A percentile compares a stretch with the other conserved stretches of the same genome.
Conservation (phyloP, 2,113 vertebrate species). For the Dendropsophus ebraccatus region DNA sequence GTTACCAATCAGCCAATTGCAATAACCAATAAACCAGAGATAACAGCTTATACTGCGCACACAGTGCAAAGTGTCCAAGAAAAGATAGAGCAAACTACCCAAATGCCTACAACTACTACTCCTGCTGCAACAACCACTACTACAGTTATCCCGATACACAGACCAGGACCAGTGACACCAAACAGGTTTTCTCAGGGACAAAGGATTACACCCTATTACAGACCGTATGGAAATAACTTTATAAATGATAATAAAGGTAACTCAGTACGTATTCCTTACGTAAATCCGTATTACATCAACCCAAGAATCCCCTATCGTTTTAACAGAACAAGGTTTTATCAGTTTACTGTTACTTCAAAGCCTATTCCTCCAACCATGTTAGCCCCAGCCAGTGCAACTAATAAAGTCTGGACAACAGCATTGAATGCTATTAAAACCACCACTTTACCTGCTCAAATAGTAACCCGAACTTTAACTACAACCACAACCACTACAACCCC, state of each 20-base stretch:
- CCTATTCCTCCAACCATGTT: slow-evolving; percentile 54
- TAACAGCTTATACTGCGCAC: slow-evolving; percentile 63
- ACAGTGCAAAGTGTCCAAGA: slow-evolving; percentile 62
- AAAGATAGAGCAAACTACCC: slow-evolving; percentile 40
- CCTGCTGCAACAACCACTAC: neutral
- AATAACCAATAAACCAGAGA: slow-evolving; percentile 67
- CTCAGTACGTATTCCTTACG: slow-evolving; percentile 58
- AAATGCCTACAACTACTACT: slow-evolving; percentile 27
- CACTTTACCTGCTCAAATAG: slow-evolving; percentile 39
- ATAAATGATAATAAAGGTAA: slow-evolving; percentile 70
- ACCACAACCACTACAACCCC: slow-evolving; percentile 48
- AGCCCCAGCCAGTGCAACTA: slow-evolving; percentile 57
- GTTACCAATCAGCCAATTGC: slow-evolving; percentile 61
- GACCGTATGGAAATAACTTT: slow-evolving; percentile 69
- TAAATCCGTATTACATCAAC: slow-evolving; percentile 60
- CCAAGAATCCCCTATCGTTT: slow-evolving; percentile 63
- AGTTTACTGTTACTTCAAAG: slow-evolving; percentile 57
- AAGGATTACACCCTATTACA: slow-evolving; percentile 65
- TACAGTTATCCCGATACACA: slow-evolving; percentile 38
- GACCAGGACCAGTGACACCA: slow-evolving; percentile 35
- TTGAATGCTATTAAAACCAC: slow-evolving; percentile 52
- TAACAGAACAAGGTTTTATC: slow-evolving; percentile 66
- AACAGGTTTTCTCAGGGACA: slow-evolving; percentile 47
- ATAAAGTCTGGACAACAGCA: slow-evolving; percentile 57
- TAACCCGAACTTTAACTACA: neutral